Evolutionary conservation across 2,113 vertebrate species (phyloP), one percentile per base, ranked within the genome.

Genomic region (Sialia sialis): DNA sequence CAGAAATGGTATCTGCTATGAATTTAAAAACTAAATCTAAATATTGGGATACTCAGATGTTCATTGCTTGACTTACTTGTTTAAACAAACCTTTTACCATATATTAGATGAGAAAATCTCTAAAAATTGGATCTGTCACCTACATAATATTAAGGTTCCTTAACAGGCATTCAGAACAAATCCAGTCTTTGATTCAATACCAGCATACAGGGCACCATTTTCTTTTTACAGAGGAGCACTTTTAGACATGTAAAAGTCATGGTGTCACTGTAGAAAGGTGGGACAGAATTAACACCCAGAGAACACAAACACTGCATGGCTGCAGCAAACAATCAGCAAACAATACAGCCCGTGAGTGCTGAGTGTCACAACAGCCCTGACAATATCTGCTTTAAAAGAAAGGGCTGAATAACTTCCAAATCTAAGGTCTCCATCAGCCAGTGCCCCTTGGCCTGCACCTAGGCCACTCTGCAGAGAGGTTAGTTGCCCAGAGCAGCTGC

Each of bases 341-440:
- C 48, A 67, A 13, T 0, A 29, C 52, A 79, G 62, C 41, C 38
- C 29, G 17, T 5, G 27, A 75, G 44, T 6, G 18, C 27, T 0
- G 0, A 2, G 1, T 11, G 44, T 7, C 78, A 21, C 0, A 0
- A 14, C 10, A 69, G 44, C 32, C 55, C 49, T 58, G 21, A 26
- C 26, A 72, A 2, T 3, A 48, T 11, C 11, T 76, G 46, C 46
- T 66, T 22, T 27, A 54, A 69, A 79, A 83, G 17, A 69, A 94
- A 67, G 34, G 34, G 11, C 26, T 88, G 55, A 88, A 7, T 11
- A 58, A 27, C 51, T 73, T 56, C 21, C 23, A 39, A 48, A 41
- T 27, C 29, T 16, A 21, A 87, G 41, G 39, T 76, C 25, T 64
- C 66, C 62, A 62, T 17, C 78, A 89, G 59, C 34, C 69, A 3